phyloP scores from a whole-genome alignment of 2,113 vertebrate species.

The Motacilla tschutschensis region DNA sequence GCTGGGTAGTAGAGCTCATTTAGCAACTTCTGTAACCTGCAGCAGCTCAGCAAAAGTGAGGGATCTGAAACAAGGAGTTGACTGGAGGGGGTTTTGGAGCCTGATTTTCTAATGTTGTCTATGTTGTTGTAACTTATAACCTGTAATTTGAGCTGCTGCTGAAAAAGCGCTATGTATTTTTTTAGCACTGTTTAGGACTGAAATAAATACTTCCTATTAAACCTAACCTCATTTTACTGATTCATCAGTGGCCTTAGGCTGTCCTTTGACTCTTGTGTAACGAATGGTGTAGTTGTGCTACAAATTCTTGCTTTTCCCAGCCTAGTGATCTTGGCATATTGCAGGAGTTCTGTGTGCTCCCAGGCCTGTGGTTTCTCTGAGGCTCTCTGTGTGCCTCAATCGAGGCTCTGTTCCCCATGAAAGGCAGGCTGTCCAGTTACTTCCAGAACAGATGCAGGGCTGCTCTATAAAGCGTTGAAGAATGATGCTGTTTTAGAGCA shows the following conservation, averaged over 20 bases:
- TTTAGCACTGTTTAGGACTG: not conserved
- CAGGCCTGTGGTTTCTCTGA: conserved; percentile 1
- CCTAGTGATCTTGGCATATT: not conserved
- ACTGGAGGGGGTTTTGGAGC: not conserved
- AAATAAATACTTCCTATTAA: conserved; percentile 25
- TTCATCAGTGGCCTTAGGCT: not conserved
- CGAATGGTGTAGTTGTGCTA: not conserved
- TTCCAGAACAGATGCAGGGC: conserved; percentile 32
- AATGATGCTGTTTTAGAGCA: conserved; percentile 35
- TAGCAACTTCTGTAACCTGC: not conserved
- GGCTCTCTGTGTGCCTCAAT: conserved; percentile 37
- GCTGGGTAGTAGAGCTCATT: conserved; percentile 23
- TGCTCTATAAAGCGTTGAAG: conserved; percentile 27
- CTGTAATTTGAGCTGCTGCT: not conserved
- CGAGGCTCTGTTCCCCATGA: conserved; percentile 36
- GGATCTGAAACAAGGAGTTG: not conserved
- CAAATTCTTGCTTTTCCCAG: not conserved
- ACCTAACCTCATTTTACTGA: conserved; percentile 3
- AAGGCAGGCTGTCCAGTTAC: conserved; percentile 40
- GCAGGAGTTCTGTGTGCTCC: not conserved
- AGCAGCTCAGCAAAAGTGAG: not conserved
- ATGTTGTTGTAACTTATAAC: not conserved
- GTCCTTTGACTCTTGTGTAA: not conserved
- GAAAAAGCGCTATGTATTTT: not conserved
- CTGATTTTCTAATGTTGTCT: not conserved